Evolutionary conservation across 2,797 vertebrate genomes (phyloP), one percentile per base, ranked within the genome.

Genomic region (Gastrophryne carolinensis): DNA sequence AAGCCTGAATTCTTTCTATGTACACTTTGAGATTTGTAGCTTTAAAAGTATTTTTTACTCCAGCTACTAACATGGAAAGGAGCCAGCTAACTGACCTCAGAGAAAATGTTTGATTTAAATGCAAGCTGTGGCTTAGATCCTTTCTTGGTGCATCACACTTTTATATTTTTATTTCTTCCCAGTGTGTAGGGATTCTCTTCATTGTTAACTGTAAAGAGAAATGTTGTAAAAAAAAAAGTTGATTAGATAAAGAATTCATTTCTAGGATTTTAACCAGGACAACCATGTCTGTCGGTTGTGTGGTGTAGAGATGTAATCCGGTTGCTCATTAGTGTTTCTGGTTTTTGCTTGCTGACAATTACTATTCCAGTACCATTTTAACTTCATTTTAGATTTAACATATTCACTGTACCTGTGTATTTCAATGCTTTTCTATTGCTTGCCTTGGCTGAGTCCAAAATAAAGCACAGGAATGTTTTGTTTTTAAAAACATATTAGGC

Each of bases 51-150:
- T 72, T 72, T 77, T 75, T 63, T 56, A 66, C 39, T 57, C 67
- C 35, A 78, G 68, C 75, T 58, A 78, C 60, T 78, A 78, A 58
- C 68, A 72, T 71, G 60, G 75, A 78, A 65, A 64, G 50, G 39
- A 71, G 50, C 60, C 67, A 58, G 75, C 75, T 71, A 65, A 78
- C 67, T 78, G 75, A 78, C 75, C 75, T 72, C 75, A 71, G 75
- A 78, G 75, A 78, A 78, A 78, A 78, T 78, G 75, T 78, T 78
- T 78, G 75, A 78, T 78, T 78, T 72, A 78, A 78, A 78, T 78
- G 60, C 75, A 52, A 78, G 75, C 75, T 78, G 75, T 63, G 75
- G 75, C 75, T 78, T 72, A 78, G 75, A 78, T 78, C 75, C 75
- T 39, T 27, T 64, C 75, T 78, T 78, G 71, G 75, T 78, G 63